Evolutionary conservation across 2,797 vertebrate species (phyloP), one percentile per base, ranked within the genome.

Genomic region (Petrocephalus sullivani): DNA sequence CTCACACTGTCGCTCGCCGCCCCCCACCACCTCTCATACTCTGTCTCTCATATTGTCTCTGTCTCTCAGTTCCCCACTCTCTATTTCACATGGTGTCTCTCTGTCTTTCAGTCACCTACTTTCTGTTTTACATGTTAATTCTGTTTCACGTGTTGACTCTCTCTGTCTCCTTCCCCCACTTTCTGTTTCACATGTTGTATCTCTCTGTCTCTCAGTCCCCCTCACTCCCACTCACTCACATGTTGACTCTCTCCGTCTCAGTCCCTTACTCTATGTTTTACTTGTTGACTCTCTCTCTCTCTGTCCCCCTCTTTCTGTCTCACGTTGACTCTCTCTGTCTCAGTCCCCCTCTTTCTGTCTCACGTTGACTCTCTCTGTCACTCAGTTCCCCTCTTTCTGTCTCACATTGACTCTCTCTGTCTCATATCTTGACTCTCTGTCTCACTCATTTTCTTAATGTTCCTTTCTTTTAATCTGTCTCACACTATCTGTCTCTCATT

Each of bases 271-370:
- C 37, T 41, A 2, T 41, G 37, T 41, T 41, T 41, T 3, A 41
- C 3, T 57, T 51, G 88, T 87, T 86, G 41, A 87, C 88, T 90
- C 86, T 75, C 89, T 87, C 89, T 28, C 21, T 23, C 54, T 87
- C 91, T 4, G 9, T 81, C 14, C 33, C 14, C 19, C 4, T 46
- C 28, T 28, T 28, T 28, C 14, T 81, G 16, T 78, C 1, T 81
- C 0, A 49, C 75, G 7, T 6, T 61, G 28, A 0, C 28, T 28
- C 28, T 28, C 28, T 28, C 28, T 28, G 0, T 28, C 28, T 28
- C 28, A 28, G 28, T 28, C 28, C 28, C 28, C 28, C 28, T 28
- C 28, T 28, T 28, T 28, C 28, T 28, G 28, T 28, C 28, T 28
- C 28, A 28, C 28, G 28, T 28, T 28, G 60, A 54, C 53, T 61